Evolutionary conservation across 2,797 vertebrate genomes (phyloP), one percentile per base, ranked within the genome.

Genomic region (Galago senegalensis): DNA sequence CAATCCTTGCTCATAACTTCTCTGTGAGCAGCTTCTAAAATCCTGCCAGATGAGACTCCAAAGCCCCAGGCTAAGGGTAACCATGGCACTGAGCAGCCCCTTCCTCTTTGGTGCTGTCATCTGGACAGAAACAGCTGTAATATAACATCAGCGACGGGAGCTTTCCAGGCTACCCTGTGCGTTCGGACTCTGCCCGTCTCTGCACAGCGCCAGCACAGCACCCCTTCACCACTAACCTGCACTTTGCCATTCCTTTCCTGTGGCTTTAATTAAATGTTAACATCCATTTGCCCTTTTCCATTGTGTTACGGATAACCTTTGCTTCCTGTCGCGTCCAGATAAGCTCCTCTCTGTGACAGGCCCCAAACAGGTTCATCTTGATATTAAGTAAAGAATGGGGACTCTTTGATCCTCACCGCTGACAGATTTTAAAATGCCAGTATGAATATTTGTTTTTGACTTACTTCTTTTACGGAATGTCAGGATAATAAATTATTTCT

Each of bases 211-310:
- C n/a, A 14, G 12, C 49, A n/a, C 63, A 81, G 29, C 18, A 7
- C 91, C 88, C 96, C 93, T 93, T 95, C 93, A 60, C 60, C 37
- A 40, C 72, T 82, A 40, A 89, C 82, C 87, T 91, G 17, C 69
- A 79, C 60, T 96, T 96, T 96, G 58, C 96, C 93, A 87, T 72
- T 96, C 95, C 96, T 93, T 75, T 95, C 87, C 92, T 77, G 23
- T 63, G 61, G 82, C 60, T 97, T 97, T 97, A 97, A 94, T 98
- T 97, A 97, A 96, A 98, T 95, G 91, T 97, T 98, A 98, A 91
- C 91, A 96, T 98, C 96, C 61, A 82, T 97, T 98, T 97, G 46
- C 97, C 93, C 96, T 98, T 97, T 95, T 96, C 96, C 87, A 79
- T 96, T 91, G 49, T 97, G 29, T 93, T 96, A 76, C 94, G 93